Conservation (phyloP, 1,140 invertebrate genomes). For the Pentalonia nigronervosa region DNA sequence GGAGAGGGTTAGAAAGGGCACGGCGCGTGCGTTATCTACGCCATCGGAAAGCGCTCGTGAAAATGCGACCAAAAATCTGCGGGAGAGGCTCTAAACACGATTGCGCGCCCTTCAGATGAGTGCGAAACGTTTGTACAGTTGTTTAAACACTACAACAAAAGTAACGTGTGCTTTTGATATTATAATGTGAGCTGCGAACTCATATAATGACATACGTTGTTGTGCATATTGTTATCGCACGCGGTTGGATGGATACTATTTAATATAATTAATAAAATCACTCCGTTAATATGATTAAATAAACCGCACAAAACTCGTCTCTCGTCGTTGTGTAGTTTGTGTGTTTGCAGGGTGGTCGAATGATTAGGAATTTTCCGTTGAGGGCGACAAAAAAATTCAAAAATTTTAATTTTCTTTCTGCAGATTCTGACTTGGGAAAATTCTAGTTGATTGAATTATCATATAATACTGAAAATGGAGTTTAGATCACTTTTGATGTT, state of each 20-base stretch:
- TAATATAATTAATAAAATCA: neutral
- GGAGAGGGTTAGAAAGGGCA: neutral
- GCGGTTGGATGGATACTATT: no score
- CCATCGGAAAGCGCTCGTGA: constrained; percentile 15
- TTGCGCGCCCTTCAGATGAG: neutral
- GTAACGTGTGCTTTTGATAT: neutral
- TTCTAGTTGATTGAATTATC: no score
- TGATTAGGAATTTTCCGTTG: no score
- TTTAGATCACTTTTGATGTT: no score
- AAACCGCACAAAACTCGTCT: neutral
- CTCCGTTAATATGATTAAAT: neutral
- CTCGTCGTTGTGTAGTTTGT: neutral
- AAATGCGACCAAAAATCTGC: neutral
- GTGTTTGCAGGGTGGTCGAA: no score
- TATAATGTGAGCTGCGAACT: neutral
- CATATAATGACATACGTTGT: no score
- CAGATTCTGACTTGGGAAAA: no score
- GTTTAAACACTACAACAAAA: neutral
- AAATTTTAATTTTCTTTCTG: no score
- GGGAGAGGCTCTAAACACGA: neutral
- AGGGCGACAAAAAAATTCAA: no score
- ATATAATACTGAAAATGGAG: no score
- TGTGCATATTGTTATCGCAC: neutral
- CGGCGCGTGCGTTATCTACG: constrained; percentile 15
- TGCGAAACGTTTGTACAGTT: constrained; percentile 2